Conservation (phyloP, 2,888 invertebrate genomes). For the Girardia tigrina region DNA sequence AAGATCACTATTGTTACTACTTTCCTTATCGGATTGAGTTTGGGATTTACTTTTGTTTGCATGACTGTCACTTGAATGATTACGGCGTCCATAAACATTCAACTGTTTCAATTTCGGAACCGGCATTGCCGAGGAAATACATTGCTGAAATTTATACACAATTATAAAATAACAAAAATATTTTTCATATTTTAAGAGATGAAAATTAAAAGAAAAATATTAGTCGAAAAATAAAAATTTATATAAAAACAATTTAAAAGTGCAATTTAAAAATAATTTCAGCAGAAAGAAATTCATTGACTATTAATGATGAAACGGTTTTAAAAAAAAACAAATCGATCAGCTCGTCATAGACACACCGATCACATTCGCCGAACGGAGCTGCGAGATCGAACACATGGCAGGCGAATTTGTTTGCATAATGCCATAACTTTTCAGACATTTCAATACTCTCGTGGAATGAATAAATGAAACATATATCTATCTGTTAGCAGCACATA, state of each 20-base stretch:
- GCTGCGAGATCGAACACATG: no score
- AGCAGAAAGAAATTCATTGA: not conserved
- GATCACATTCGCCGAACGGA: no score
- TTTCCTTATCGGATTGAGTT: not conserved
- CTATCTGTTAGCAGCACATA: no score
- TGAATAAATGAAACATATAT: no score
- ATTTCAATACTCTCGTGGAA: no score
- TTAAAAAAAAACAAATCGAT: not conserved
- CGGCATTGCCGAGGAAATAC: slow-evolving; percentile 30
- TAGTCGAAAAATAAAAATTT: not conserved
- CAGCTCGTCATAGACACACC: no score
- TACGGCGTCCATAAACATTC: not conserved
- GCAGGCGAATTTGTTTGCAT: no score
- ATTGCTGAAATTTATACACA: slow-evolving; percentile 19
- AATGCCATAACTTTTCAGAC: no score
- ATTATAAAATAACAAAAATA: not conserved
- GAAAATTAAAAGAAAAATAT: not conserved
- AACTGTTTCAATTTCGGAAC: not conserved
- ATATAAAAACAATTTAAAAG: no score
- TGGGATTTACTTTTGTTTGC: not conserved
- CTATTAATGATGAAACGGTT: not conserved
- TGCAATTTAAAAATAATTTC: no score
- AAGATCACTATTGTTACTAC: not conserved
- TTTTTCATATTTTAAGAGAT: not conserved
- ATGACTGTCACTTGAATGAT: not conserved